phyloP scores from a whole-genome alignment of 2,797 vertebrate species.

The Silurus lanzhouensis region DNA sequence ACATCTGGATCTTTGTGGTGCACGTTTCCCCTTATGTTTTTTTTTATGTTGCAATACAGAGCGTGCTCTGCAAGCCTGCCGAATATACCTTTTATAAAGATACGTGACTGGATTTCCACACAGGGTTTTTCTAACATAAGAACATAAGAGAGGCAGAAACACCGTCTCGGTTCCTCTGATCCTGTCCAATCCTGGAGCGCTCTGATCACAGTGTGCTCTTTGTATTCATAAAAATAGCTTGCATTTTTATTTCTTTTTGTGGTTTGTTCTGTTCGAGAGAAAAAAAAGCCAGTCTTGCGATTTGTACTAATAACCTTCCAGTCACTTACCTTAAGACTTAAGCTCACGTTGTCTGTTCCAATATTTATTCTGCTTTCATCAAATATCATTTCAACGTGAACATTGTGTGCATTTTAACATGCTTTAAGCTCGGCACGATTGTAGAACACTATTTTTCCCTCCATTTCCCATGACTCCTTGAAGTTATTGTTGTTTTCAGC shows the following conservation, averaged over 20 bases:
- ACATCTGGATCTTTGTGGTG: conserved; percentile 30
- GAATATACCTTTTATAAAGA: background rate
- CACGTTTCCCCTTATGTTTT: background rate
- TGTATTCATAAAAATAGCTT: conserved; percentile 13
- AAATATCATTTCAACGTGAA: background rate
- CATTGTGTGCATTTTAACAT: background rate
- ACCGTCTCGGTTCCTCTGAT: background rate
- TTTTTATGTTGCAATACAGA: background rate
- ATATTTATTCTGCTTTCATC: background rate
- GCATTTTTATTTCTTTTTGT: background rate
- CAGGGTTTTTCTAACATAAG: background rate
- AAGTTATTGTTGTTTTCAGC: conserved; percentile 20
- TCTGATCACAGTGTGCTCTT: conserved; percentile 18
- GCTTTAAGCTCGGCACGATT: background rate
- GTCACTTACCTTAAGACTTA: background rate
- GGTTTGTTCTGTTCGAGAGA: background rate
- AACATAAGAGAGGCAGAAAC: background rate
- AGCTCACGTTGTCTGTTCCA: background rate
- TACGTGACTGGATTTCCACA: conserved; percentile 15
- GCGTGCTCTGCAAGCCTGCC: background rate
- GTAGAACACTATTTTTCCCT: background rate
- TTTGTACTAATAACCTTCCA: conserved; percentile 12
- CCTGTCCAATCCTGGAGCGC: conserved; percentile 11
- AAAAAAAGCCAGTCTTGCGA: background rate
- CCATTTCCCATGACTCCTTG: background rate